phyloP scores from a whole-genome alignment of 2,113 vertebrate genomes.

The Cheilinus undulatus region DNA sequence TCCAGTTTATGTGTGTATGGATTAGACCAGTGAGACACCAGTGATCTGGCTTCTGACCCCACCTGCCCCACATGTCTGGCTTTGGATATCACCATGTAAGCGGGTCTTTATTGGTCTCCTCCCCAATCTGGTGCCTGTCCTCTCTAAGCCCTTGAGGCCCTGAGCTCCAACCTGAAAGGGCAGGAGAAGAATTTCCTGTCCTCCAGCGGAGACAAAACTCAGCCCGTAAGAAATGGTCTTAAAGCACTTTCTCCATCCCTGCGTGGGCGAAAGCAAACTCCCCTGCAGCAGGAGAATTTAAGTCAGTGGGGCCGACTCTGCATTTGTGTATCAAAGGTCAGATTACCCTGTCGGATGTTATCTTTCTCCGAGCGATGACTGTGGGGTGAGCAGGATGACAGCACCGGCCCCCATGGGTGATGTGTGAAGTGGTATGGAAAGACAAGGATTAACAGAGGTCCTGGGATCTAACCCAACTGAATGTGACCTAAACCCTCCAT shows the following conservation, averaged over 20 bases:
- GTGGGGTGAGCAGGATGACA: slow-evolving; percentile 69
- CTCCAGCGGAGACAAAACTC: slow-evolving; percentile 45
- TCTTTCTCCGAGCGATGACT: slow-evolving; percentile 71
- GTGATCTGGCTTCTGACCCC: slow-evolving; percentile 50
- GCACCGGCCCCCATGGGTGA: slow-evolving; percentile 60
- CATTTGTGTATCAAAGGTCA: slow-evolving; percentile 83
- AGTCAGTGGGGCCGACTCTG: slow-evolving; percentile 52
- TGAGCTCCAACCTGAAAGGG: slow-evolving; percentile 64
- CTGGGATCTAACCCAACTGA: slow-evolving; percentile 61
- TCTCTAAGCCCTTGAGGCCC: slow-evolving; percentile 54
- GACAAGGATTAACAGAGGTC: slow-evolving; percentile 76
- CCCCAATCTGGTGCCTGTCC: slow-evolving; percentile 50
- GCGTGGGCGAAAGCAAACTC: slow-evolving; percentile 47
- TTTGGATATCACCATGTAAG: slow-evolving; percentile 30
- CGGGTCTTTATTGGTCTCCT: slow-evolving; percentile 35
- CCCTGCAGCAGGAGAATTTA: slow-evolving; percentile 59
- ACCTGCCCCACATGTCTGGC: slow-evolving; percentile 49
- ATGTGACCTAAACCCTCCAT: slow-evolving; percentile 63
- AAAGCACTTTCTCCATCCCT: slow-evolving; percentile 43
- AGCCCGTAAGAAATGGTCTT: slow-evolving; percentile 39
- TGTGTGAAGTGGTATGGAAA: slow-evolving; percentile 74
- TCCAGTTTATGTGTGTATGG: slow-evolving; percentile 48
- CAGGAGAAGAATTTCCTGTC: slow-evolving; percentile 75
- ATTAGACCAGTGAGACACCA: slow-evolving; percentile 46
- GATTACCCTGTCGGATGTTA: slow-evolving; percentile 84